phyloP scores from a whole-genome alignment of 2,113 vertebrate species.

The Myiozetetes cayanensis region DNA sequence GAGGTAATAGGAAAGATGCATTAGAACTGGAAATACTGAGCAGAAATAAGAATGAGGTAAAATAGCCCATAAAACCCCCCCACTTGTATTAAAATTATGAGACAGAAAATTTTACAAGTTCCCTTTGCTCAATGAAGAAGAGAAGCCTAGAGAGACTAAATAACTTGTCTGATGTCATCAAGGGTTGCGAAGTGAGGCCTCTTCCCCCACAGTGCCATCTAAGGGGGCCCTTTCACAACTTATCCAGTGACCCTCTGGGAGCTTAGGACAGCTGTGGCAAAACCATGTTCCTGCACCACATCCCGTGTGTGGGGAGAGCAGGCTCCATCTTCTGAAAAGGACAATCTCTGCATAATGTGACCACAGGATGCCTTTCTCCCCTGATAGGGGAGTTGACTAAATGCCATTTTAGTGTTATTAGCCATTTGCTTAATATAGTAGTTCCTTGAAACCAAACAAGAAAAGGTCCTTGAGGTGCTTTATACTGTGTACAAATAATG shows the following conservation, averaged over 20 bases:
- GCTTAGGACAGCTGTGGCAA: neutral
- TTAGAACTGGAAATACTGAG: neutral
- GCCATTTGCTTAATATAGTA: neutral
- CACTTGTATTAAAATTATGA: neutral
- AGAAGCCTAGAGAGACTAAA: neutral
- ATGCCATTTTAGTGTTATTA: slow-evolving; percentile 32
- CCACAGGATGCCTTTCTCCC: neutral
- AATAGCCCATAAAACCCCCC: neutral
- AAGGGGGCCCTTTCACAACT: neutral
- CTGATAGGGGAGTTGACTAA: slow-evolving; percentile 6
- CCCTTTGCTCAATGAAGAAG: neutral
- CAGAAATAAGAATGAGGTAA: neutral
- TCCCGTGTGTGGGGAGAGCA: neutral
- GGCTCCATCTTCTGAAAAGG: slow-evolving; percentile 1
- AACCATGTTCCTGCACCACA: neutral
- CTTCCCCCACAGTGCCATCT: neutral
- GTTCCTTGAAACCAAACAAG: slow-evolving; percentile 19
- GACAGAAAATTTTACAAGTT: neutral
- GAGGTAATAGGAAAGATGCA: neutral
- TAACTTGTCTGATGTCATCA: neutral
- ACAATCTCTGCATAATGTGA: neutral
- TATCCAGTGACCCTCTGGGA: slow-evolving; percentile 1
- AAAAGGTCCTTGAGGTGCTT: neutral
- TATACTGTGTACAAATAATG: neutral
- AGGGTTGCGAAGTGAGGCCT: neutral